Evolutionary conservation across 2,113 vertebrate species (phyloP).

Genomic region (Acrocephalus kingi): DNA sequence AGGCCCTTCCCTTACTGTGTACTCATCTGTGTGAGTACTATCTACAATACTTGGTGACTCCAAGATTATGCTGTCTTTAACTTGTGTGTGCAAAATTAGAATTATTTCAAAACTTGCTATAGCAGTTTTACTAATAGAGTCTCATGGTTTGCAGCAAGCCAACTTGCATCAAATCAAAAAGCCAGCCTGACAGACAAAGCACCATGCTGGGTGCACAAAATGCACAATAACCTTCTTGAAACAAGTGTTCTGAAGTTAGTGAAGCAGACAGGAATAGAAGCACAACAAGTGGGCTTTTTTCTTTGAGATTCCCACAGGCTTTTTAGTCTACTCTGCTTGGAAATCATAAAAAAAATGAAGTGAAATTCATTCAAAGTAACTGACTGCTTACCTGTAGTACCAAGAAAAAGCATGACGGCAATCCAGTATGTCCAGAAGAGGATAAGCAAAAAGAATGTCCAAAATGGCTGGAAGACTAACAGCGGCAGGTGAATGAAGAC

Average conservation of each 20-base stretch:
- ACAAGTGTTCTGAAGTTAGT: background rate
- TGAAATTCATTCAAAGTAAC: background rate
- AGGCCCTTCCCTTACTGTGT: background rate
- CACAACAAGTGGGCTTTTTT: background rate
- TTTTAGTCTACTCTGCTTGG: background rate
- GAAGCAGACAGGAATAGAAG: background rate
- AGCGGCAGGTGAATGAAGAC: constrained; percentile 94
- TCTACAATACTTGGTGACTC: background rate
- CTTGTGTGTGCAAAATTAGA: background rate
- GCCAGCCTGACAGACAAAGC: background rate
- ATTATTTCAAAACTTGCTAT: background rate
- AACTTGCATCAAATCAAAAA: background rate
- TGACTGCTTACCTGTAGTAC: constrained; percentile 84
- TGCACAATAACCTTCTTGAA: background rate
- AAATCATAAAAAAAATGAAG: background rate
- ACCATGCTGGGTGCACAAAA: background rate
- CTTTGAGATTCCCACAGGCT: background rate
- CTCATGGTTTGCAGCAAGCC: background rate
- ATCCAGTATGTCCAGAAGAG: constrained; percentile 97
- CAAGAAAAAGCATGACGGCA: constrained; percentile 91
- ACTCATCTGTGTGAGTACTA: background rate
- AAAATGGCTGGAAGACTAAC: constrained; percentile 93
- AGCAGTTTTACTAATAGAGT: background rate
- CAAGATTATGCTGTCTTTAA: background rate
- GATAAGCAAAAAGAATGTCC: constrained; percentile 92